Percentiles rank a stretch among this genome's conserved stretches.
Conservation (phyloP, 2,797 vertebrate species). For the Antrozous pallidus region DNA sequence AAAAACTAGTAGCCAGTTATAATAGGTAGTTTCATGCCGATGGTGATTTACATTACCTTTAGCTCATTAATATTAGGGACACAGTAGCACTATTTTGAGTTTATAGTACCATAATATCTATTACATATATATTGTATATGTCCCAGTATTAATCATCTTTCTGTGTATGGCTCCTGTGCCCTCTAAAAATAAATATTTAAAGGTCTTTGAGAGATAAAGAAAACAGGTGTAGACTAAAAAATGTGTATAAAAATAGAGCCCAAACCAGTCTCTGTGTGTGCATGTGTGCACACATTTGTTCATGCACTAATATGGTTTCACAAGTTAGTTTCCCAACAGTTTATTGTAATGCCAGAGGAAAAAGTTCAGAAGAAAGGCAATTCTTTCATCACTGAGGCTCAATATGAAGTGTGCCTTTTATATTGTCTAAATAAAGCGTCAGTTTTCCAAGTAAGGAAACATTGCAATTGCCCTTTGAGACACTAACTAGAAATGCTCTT, state of each 20-base stretch:
- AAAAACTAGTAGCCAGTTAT: constrained; percentile 21
- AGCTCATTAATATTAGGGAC: background rate
- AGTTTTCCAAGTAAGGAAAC: background rate
- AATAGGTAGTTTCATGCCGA: background rate
- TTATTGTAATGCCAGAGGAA: background rate
- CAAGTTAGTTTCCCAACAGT: background rate
- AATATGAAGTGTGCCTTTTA: background rate
- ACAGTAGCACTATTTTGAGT: background rate
- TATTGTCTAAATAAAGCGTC: background rate
- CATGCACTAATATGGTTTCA: background rate
- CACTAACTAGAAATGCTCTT: background rate
- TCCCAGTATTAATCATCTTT: background rate
- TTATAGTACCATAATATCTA: background rate
- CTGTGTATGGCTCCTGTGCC: background rate
- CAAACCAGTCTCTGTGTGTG: background rate
- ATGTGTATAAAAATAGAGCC: background rate
- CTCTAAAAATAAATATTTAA: constrained; percentile 11
- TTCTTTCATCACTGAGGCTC: background rate
- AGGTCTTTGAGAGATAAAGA: background rate
- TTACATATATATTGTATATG: background rate
- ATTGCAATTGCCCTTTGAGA: background rate
- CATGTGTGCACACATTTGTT: background rate
- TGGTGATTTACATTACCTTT: background rate
- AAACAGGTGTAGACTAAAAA: background rate
- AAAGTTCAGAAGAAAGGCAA: background rate